Evolutionary conservation across 2,113 vertebrate species (phyloP), one percentile per base, ranked within the genome.

Genomic region (Turdus rufiventris): DNA sequence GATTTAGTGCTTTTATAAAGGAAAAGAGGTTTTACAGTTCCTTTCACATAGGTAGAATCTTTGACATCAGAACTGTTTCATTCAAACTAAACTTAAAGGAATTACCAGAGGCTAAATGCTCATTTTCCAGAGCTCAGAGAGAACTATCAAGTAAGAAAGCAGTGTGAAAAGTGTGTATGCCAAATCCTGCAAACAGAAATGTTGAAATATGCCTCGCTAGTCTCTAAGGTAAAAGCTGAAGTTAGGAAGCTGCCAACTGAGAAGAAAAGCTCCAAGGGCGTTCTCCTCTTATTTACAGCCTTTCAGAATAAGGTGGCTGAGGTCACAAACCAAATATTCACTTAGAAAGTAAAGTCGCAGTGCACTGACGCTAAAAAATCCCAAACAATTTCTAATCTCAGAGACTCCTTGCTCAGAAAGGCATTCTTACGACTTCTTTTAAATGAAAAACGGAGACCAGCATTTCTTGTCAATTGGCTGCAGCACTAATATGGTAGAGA

Each of bases 201-300:
- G 61, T 61, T 73, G 40, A 68, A 91, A 74, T 57, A 56, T 0
- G 3, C 24, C 43, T 81, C 0, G 0, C 26, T 51, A 21, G 48
- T 94, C 93, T 56, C 80, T 12, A 74, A 33, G 77, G 84, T n/a
- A 47, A 89, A 92, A 73, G 77, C 34, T 77, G 36, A 38, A 74
- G 76, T 54, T 43, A 81, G 81, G 66, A 79, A 91, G 61, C 81
- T 87, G 92, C 65, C 66, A 93, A 61, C 25, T 48, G 48, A 10
- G 31, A 56, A 74, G 26, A 57, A 60, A 28, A 33, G 70, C 28
- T 93, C 77, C 73, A 95, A 88, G 77, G 89, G 89, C 28, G 28
- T 95, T 93, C n/a, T 87, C 86, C 63, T 70, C 51, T 76, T 60
- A 20, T 60, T 89, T 87, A 89, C 65, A 78, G 28, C 28, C 15